Conservation (phyloP, 2,888 invertebrate species). For the Caenorhabditis wallacei region DNA sequence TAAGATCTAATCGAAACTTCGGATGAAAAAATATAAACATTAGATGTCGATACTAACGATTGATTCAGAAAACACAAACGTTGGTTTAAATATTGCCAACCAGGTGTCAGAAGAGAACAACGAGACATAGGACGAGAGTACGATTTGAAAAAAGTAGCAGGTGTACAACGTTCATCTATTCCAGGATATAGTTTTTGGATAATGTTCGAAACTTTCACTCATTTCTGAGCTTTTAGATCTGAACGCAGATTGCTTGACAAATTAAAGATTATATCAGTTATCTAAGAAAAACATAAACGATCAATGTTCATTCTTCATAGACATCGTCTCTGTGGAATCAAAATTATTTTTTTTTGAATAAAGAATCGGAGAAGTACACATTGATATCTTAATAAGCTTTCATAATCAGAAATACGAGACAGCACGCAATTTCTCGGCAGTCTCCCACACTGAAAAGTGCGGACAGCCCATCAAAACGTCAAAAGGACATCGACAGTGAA, state of each 20-base stretch:
- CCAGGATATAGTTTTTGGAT: too few species aligned
- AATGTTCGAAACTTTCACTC: too few species aligned
- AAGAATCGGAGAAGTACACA: background rate
- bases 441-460: conserved; percentile 1
- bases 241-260: too few species aligned
- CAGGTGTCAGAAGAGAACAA: too few species aligned
- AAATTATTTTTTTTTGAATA: background rate
- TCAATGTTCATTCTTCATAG: background rate
- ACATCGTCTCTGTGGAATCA: background rate
- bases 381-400: background rate
- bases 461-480: conserved; percentile 19
- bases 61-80: too few species aligned
- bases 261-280: background rate
- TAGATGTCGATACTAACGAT: too few species aligned
- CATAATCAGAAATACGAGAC: background rate
- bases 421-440: background rate
- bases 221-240: too few species aligned
- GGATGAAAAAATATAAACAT: too few species aligned
- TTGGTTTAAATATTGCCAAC: too few species aligned
- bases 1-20: too few species aligned
- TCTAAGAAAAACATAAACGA: background rate
- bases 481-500: conserved; percentile 30
- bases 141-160: background rate
- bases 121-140: too few species aligned
- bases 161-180: background rate